Percentiles rank a stretch among this genome's conserved stretches.
Evolutionary conservation across 2,113 vertebrate species (phyloP).

Genomic region (Pheucticus melanocephalus): DNA sequence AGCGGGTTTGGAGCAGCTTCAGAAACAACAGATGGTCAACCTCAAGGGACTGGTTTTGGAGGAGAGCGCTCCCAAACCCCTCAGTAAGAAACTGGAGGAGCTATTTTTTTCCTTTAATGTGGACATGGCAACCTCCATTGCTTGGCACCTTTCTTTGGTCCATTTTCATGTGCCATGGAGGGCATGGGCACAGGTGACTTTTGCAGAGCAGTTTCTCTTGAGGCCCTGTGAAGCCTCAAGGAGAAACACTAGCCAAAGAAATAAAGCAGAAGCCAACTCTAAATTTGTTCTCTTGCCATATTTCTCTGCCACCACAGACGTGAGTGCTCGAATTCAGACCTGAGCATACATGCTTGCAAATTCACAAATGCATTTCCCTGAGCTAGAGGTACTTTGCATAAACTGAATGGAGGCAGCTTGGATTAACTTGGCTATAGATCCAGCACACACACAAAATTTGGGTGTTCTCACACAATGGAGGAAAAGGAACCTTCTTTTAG

Average conservation of each 20-base stretch:
- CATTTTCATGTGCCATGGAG: neutral
- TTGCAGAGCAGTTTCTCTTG: neutral
- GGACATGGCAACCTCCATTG: neutral
- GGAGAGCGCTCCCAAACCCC: neutral
- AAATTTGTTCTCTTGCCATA: neutral
- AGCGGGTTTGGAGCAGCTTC: slow-evolving; percentile 1
- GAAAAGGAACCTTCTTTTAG: neutral
- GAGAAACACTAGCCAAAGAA: neutral
- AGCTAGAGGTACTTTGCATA: slow-evolving; percentile 6
- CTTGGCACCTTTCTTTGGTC: neutral
- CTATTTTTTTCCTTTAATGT: neutral
- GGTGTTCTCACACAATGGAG: neutral
- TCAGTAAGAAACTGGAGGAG: neutral
- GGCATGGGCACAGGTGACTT: neutral
- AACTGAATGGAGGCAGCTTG: neutral
- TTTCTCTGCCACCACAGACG: neutral
- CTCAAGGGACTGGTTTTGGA: slow-evolving; percentile 13
- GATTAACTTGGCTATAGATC: neutral
- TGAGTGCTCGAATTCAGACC: neutral
- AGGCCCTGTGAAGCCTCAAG: neutral
- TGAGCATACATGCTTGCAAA: neutral
- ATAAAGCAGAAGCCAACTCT: neutral
- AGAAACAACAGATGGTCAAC: slow-evolving; percentile 16
- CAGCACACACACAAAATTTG: neutral
- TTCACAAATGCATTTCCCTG: neutral